These are phyloP conservation scores for Macrochelys suwanniensis DNA, from an alignment of 2,797 vertebrate genomes.

Conservation along the genomic window DNA sequence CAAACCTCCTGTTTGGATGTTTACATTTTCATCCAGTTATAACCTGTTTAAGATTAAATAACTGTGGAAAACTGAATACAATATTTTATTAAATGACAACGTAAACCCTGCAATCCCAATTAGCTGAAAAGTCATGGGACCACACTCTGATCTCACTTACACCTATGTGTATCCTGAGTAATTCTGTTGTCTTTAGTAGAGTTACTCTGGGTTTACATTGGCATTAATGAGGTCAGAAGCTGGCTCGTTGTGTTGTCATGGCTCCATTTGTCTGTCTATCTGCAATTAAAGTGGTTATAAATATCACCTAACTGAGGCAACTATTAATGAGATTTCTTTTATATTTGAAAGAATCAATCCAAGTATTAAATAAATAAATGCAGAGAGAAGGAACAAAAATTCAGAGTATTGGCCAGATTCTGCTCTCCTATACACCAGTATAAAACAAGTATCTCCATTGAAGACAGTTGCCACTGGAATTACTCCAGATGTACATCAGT, in stretches of 20 bases:
- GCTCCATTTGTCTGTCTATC: not conserved
- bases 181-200: not conserved
- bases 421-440: not conserved
- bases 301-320: not conserved
- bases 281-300: not conserved
- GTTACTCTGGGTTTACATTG: not conserved
- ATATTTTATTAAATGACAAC: not conserved
- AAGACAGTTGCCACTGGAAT: not conserved
- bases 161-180: not conserved
- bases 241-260: not conserved
- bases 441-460: not conserved
- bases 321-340: not conserved
- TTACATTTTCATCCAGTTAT: not conserved
- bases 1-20: not conserved
- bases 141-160: not conserved
- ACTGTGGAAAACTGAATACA: not conserved
- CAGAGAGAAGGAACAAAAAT: not conserved
- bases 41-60: not conserved
- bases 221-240: not conserved
- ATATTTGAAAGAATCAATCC: not conserved
- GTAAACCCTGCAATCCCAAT: not conserved
- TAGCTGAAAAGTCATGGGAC: not conserved
- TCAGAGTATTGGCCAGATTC: not conserved
- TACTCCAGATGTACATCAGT: not conserved
- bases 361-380: not conserved